Evolutionary conservation across 2,888 invertebrate species (phyloP), one percentile per base, ranked within the genome.

Genomic region (Nomada ruficornis): DNA sequence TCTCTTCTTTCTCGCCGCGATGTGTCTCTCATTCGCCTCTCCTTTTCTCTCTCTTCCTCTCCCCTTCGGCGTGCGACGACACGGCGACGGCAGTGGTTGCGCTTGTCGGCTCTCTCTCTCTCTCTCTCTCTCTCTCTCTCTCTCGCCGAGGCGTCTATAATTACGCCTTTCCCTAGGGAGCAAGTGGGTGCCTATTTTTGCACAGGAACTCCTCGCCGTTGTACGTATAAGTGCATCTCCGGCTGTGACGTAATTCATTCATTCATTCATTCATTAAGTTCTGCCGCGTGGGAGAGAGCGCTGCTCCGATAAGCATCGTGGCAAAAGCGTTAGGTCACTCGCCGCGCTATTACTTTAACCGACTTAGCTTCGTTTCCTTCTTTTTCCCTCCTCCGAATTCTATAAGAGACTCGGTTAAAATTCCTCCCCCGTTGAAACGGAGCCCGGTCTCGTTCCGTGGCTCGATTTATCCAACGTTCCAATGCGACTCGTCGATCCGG

Each of bases 171-270:
- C 82, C 63, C 77, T 73, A 59, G 74, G 70, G 71, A 83, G 64
- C 77, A 82, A 83, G 89, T 87, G 80, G 89, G 84, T 71, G 87
- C 29, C 79, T 83, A 89, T 86, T 89, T 89, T 89, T 89, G 70
- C 75, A 70, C 75, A n/a, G 82, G 47, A 71, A 81, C 80, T 83
- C 13, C 29, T 26, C 44, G 23, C 60, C 60, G 70, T 62, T 15
- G 67, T 62, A 77, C 84, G 80, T 80, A 79, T 83, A 90, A 84
- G 87, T 86, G 81, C 89, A 87, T 88, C 89, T 80, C 87, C 81
- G 71, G 75, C 85, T 86, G 85, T 93, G 92, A 93, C 92, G 93
- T 89, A 92, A 92, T 89, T 91, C 92, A 92, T 93, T 93, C 91
- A 91, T 90, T 87, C 91, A 91, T 86, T 86, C 87, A 88, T 91